These are phyloP conservation scores for Strigamia maritima DNA, from an alignment of 2,888 invertebrate genomes.

Conservation along the genomic window DNA sequence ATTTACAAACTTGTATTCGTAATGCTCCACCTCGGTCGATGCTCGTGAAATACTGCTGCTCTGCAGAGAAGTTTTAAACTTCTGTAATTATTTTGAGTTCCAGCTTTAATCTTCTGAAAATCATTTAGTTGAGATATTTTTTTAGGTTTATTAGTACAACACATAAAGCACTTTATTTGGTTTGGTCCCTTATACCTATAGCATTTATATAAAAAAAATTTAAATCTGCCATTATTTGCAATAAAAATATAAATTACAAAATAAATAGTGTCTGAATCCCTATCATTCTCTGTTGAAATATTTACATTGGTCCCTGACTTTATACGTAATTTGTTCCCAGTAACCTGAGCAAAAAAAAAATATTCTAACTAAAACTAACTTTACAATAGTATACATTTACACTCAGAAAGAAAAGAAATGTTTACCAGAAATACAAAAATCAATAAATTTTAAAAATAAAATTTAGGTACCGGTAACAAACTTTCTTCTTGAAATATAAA, in stretches of 20 bases:
- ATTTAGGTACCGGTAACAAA: no score
- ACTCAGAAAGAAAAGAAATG: background rate
- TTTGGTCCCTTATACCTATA: conserved; percentile 2
- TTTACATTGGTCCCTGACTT: conserved; percentile 30
- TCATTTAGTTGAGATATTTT: background rate
- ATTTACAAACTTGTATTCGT: no score
- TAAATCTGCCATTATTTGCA: background rate
- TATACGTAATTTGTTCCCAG: background rate
- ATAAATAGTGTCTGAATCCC: background rate
- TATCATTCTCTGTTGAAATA: background rate
- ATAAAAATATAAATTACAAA: background rate
- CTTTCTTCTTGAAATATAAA: no score
- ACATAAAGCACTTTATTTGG: conserved; percentile 2
- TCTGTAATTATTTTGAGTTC: no score
- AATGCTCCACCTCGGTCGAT: no score
- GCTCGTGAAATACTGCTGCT: no score
- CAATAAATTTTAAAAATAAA: no score
- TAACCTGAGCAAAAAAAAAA: background rate
- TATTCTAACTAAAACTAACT: background rate
- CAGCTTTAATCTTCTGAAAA: no score
- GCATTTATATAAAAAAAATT: background rate
- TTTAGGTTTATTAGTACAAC: background rate
- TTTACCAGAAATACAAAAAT: background rate
- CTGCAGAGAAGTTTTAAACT: no score
- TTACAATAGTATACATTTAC: background rate